Evolutionary conservation across 2,113 vertebrate genomes (phyloP), one percentile per base, ranked within the genome.

Genomic region (Emydura subglobosa): DNA sequence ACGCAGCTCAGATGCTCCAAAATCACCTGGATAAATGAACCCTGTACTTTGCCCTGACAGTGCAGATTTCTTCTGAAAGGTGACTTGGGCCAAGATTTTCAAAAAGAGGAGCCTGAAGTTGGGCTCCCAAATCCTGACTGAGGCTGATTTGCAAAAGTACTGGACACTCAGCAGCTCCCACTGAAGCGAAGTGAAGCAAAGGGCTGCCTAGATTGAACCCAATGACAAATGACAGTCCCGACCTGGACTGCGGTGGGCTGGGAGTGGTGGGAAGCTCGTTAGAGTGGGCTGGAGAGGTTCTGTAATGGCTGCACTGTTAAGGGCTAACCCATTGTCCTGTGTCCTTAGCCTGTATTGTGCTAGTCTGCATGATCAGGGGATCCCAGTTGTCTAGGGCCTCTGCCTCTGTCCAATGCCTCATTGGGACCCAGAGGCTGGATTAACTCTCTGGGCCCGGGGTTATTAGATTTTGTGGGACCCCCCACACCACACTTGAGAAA

Each of bases 241-340:
- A 22, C 49, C 10, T 1, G 31, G 81, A 19, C 19, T 34, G 54
- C 42, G 25, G n/a, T 0, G 6, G 91, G 22, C 34, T 3, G 1
- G 25, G n/a, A 42, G n/a, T 61, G 42, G 51, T 65, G 57, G 47
- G 86, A 25, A 19, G 72, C 3, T 47, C 3, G 3, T 49, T 90
- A 83, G 89, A 65, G 31, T 12, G n/a, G 10, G 83, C 3, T 79
- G 22, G 74, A 86, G 51, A 86, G 5, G 29, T 29, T 50, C 29
- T 17, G 27, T 79, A 47, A 49, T 27, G 54, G 1, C 25, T 42
- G 22, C 44, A 54, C 65, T 87, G 81, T 21, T 44, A 53, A 27
- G 55, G 11, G 76, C 55, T 68, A 55, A 34, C 0, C 3, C 55
- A n/a, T 47, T 78, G 74, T 55, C 80, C 86, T 83, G 84, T 50